Conservation (phyloP, 2,888 invertebrate genomes). For the Chrysomela aeneicollis region DNA sequence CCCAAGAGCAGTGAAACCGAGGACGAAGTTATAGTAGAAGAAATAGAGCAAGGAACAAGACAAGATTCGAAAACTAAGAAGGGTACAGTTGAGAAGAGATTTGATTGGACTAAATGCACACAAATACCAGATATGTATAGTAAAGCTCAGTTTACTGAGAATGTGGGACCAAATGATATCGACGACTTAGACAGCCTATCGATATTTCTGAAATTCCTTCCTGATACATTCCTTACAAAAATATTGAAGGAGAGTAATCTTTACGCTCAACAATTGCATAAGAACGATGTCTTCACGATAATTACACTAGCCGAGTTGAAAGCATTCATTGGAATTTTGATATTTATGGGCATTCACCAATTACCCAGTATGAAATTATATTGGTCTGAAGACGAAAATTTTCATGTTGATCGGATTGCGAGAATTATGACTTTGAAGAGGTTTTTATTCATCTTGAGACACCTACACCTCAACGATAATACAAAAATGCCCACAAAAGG, state of each 20-base stretch:
- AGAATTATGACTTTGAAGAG: slow-evolving; percentile 35
- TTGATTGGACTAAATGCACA: neutral
- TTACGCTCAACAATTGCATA: slow-evolving; percentile 1
- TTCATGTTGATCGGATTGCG: slow-evolving; percentile 36
- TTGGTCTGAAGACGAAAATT: slow-evolving; percentile 34
- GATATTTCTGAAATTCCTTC: neutral
- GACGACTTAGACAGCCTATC: neutral
- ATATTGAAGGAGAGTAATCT: slow-evolving; percentile 12
- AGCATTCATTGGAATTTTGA: slow-evolving; percentile 17
- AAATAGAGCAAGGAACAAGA: neutral
- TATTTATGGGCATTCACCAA: slow-evolving; percentile 19
- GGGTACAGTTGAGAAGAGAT: neutral
- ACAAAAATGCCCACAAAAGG: slow-evolving; percentile 26
- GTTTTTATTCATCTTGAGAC: slow-evolving; percentile 37
- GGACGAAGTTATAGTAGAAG: neutral
- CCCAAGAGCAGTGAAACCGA: no score
- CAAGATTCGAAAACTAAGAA: no score
- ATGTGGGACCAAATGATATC: neutral
- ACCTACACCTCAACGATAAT: slow-evolving; percentile 43
- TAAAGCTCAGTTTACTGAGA: slow-evolving; percentile 6
- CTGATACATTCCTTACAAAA: slow-evolving; percentile 1
- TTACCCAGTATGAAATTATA: slow-evolving; percentile 41
- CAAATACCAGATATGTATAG: neutral
- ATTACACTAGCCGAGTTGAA: slow-evolving; percentile 9
- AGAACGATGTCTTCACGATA: no score